phyloP scores from a whole-genome alignment of 1,140 invertebrate genomes.

The Choristoneura fumiferana region DNA sequence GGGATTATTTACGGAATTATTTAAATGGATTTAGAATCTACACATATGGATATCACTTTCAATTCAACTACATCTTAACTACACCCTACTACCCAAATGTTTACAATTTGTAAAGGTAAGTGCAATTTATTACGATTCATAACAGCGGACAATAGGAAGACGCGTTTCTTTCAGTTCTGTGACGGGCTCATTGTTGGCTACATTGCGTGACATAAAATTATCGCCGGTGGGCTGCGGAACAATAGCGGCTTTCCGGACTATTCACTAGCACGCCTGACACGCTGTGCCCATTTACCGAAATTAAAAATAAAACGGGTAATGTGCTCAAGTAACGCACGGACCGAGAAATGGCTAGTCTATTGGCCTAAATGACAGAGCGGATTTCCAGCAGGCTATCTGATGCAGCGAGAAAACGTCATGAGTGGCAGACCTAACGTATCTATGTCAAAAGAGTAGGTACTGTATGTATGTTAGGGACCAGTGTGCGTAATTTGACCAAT shows the following conservation, averaged over 20 bases:
- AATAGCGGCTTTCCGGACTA: conserved; percentile 12
- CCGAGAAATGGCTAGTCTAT: no score
- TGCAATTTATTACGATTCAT: conserved; percentile 13
- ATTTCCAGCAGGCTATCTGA: no score
- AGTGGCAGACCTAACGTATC: no score
- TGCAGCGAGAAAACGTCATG: no score
- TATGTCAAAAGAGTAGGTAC: no score
- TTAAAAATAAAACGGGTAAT: conserved; percentile 15
- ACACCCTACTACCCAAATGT: background rate
- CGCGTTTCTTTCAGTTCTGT: conserved; percentile 6
- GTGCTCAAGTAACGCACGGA: background rate
- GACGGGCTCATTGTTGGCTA: conserved; percentile 14
- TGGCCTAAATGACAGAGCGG: no score
- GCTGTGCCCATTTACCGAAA: conserved; percentile 11
- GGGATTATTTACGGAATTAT: no score
- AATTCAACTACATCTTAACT: no score
- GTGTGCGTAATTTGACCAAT: no score
- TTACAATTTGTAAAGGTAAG: conserved; percentile 16
- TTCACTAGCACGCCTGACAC: conserved; percentile 15
- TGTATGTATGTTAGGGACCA: no score
- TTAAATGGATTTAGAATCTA: no score
- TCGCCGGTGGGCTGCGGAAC: background rate
- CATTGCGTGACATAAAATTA: conserved; percentile 18
- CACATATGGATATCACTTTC: no score
- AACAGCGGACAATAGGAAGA: conserved; percentile 11